Conservation (phyloP, 1,140 invertebrate species). For the Vanessa tameamea region DNA sequence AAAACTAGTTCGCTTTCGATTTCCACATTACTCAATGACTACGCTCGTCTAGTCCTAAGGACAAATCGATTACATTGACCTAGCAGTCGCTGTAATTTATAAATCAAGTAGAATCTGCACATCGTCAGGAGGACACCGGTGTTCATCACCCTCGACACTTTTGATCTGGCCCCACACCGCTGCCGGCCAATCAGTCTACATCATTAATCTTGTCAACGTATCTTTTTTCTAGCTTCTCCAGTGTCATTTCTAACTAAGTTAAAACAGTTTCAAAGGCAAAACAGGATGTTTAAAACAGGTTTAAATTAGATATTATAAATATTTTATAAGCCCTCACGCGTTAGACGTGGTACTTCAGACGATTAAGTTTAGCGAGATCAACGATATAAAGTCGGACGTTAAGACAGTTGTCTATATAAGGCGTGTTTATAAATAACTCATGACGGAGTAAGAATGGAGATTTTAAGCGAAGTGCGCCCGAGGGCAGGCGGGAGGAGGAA, state of each 20-base stretch:
- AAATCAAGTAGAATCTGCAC: constrained; percentile 45
- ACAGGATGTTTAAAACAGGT: constrained; percentile 8
- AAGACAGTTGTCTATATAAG: constrained; percentile 63
- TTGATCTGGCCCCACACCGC: constrained; percentile 50
- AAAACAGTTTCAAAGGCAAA: constrained; percentile 27
- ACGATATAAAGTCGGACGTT: constrained; percentile 33
- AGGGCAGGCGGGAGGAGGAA: constrained; percentile 53
- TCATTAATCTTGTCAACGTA: constrained; percentile 67
- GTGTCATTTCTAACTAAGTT: constrained; percentile 40
- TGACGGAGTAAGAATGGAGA: constrained; percentile 63
- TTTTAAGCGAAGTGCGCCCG: constrained; percentile 57
- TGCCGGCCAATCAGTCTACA: constrained; percentile 23
- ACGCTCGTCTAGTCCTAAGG: constrained; percentile 19
- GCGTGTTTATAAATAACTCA: constrained; percentile 70
- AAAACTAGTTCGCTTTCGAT: background rate
- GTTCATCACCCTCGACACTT: constrained; percentile 53
- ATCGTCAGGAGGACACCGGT: constrained; percentile 51
- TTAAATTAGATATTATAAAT: constrained; percentile 20
- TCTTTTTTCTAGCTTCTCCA: constrained; percentile 50
- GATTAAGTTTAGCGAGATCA: constrained; percentile 21
- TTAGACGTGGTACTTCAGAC: constrained; percentile 1
- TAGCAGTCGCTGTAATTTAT: constrained; percentile 10
- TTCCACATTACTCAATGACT: constrained; percentile 19
- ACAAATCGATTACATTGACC: constrained; percentile 24
- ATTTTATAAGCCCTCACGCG: constrained; percentile 14